Percentiles rank a stretch among this genome's conserved stretches.
Evolutionary conservation across 2,797 vertebrate genomes (phyloP).

Genomic region (Bufotes viridis): DNA sequence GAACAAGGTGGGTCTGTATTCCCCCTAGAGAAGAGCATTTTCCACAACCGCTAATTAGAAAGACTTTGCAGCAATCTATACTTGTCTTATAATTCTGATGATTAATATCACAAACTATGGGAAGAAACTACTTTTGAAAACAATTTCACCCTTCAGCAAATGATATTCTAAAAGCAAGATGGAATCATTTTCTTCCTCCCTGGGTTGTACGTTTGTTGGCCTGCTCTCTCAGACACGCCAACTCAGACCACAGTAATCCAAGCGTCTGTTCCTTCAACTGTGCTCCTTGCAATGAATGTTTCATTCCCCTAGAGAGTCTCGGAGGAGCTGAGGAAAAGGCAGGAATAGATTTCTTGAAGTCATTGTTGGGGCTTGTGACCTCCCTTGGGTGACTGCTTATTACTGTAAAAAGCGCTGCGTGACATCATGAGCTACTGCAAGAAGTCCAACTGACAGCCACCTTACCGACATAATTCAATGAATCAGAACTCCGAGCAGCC

Average conservation of each 20-base stretch:
- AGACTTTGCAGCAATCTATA: constrained; percentile 26
- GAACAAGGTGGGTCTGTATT: constrained; percentile 49
- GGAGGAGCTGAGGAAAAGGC: constrained; percentile 53
- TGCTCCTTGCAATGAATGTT: constrained; percentile 60
- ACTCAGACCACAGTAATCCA: constrained; percentile 59
- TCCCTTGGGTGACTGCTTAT: constrained; percentile 57
- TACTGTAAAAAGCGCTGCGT: constrained; percentile 59
- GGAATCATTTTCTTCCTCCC: constrained; percentile 31
- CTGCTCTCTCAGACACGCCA: constrained; percentile 50
- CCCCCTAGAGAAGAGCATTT: constrained; percentile 45
- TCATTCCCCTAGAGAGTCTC: constrained; percentile 61
- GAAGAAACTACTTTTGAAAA: constrained; percentile 1
- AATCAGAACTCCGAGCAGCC: constrained; percentile 47
- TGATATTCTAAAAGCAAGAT: constrained; percentile 26
- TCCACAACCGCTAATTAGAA: constrained; percentile 51
- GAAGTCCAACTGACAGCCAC: constrained; percentile 40
- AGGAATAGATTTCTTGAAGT: constrained; percentile 63
- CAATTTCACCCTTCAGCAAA: neutral
- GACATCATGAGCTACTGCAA: constrained; percentile 59
- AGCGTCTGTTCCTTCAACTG: constrained; percentile 59
- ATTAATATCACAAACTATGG: neutral
- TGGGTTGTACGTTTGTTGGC: constrained; percentile 25
- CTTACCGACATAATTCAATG: constrained; percentile 48
- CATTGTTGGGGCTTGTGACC: constrained; percentile 56
- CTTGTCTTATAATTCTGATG: neutral